These are phyloP conservation scores for Alectura lathami DNA, from an alignment of 2,113 vertebrate species.

Conservation along the genomic window DNA sequence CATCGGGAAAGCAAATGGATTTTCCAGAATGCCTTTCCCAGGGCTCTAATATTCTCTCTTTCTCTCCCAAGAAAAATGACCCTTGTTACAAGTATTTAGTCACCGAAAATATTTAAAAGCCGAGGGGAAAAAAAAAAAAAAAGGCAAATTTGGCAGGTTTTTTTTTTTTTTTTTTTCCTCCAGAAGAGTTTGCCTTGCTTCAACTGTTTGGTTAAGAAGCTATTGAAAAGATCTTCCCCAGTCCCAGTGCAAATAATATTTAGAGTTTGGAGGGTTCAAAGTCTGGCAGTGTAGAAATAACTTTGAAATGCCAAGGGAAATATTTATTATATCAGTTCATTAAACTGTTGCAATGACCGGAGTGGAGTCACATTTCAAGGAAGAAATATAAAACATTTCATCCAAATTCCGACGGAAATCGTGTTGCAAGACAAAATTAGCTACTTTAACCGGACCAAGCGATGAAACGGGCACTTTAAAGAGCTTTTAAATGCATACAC, in stretches of 20 bases:
- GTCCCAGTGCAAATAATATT: constrained; percentile 53
- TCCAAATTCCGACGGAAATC: not conserved
- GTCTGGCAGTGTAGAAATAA: constrained; percentile 55
- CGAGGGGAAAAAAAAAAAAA: rapidly evolving
- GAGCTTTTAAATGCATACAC: not conserved
- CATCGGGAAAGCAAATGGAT: constrained; percentile 53
- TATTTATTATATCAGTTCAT: constrained; percentile 71
- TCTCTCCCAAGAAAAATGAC: constrained; percentile 47
- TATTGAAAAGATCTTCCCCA: constrained; percentile 44
- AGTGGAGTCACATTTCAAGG: constrained; percentile 31
- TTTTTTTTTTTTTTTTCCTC: not conserved
- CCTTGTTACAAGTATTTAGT: constrained; percentile 25
- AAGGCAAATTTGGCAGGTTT: not conserved
- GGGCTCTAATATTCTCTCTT: constrained; percentile 57
- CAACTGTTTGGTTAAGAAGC: constrained; percentile 54
- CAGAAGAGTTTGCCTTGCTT: not conserved
- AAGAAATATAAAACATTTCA: constrained; percentile 12
- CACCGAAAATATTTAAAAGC: constrained; percentile 42
- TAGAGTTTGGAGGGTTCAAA: constrained; percentile 26
- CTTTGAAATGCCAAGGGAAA: constrained; percentile 63
- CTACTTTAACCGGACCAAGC: not conserved
- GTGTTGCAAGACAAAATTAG: not conserved
- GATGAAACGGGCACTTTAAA: not conserved
- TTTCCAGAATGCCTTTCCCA: constrained; percentile 66
- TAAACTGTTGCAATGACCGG: constrained; percentile 44